Percentiles rank a stretch among this genome's conserved stretches.
phyloP scores from a whole-genome alignment of 2,797 vertebrate species.

The Gobio occitaniae region DNA sequence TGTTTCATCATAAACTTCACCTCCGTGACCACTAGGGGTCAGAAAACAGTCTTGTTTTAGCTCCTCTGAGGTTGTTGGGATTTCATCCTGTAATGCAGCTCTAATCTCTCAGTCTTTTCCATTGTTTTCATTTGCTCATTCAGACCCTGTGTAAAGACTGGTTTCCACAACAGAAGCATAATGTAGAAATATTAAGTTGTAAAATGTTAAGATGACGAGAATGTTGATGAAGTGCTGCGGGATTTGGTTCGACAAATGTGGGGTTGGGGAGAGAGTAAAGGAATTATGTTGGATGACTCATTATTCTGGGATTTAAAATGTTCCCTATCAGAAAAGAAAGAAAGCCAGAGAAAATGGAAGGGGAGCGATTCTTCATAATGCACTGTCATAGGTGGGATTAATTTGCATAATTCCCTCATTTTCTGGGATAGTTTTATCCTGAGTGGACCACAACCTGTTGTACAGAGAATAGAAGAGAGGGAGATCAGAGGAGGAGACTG shows the following conservation, averaged over 20 bases:
- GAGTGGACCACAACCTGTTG: conserved; percentile 43
- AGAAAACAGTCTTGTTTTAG: conserved; percentile 16
- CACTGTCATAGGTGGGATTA: conserved; percentile 75
- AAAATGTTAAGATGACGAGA: conserved; percentile 25
- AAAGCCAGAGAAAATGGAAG: conserved; percentile 54
- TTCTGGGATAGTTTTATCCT: conserved; percentile 18
- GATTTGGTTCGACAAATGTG: conserved; percentile 22
- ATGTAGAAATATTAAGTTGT: conserved; percentile 4
- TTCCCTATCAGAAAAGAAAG: conserved; percentile 29
- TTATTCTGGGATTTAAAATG: conserved; percentile 37
- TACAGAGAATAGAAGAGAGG: conserved; percentile 10
- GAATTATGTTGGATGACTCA: conserved; percentile 45
- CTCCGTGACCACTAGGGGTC: conserved; percentile 34
- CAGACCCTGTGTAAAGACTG: conserved; percentile 35
- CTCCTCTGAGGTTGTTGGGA: background rate
- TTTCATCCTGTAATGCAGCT: conserved; percentile 42
- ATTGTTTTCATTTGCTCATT: conserved; percentile 43
- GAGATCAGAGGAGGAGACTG: conserved; percentile 49
- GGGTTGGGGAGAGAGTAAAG: background rate
- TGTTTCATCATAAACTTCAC: background rate
- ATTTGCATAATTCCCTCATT: conserved; percentile 77
- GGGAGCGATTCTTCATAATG: conserved; percentile 68
- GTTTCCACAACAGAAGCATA: conserved; percentile 38
- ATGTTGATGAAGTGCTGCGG: conserved; percentile 19
- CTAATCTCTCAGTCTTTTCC: conserved; percentile 27